Conservation (phyloP, 2,797 vertebrate genomes). For the Onychomys leucogaster region DNA sequence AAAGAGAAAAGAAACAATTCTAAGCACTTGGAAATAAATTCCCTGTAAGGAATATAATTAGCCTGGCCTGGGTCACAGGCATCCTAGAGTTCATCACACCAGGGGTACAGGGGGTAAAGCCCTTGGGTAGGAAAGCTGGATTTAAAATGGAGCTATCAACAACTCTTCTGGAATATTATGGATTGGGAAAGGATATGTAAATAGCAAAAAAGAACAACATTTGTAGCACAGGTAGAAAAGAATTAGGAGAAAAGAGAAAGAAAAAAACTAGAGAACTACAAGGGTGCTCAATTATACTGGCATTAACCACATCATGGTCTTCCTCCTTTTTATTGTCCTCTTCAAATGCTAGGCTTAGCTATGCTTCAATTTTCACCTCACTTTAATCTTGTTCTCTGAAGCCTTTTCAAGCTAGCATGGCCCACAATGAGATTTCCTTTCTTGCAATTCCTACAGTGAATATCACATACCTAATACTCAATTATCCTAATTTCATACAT, state of each 20-base stretch:
- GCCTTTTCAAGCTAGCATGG: neutral
- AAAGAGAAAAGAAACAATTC: constrained; percentile 15
- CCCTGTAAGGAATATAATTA: neutral
- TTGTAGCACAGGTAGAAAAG: neutral
- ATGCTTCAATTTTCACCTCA: neutral
- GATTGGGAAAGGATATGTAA: neutral
- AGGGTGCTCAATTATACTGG: neutral
- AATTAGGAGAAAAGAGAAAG: neutral
- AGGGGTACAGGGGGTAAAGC: neutral
- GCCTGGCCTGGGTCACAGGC: neutral
- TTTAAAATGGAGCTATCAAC: constrained; percentile 13
- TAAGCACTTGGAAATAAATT: neutral
- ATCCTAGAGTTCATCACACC: neutral
- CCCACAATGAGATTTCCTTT: neutral
- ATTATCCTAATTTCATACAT: neutral
- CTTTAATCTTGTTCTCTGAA: neutral
- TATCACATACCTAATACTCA: neutral
- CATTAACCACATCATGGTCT: neutral
- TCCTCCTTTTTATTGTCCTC: neutral
- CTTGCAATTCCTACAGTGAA: neutral
- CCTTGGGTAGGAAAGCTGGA: neutral
- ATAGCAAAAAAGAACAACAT: constrained; percentile 9
- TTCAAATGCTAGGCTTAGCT: neutral
- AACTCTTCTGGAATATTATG: neutral
- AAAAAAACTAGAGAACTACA: neutral